These are phyloP conservation scores for Oncorhynchus keta DNA, from an alignment of 2,113 vertebrate species.

Conservation along the genomic window DNA sequence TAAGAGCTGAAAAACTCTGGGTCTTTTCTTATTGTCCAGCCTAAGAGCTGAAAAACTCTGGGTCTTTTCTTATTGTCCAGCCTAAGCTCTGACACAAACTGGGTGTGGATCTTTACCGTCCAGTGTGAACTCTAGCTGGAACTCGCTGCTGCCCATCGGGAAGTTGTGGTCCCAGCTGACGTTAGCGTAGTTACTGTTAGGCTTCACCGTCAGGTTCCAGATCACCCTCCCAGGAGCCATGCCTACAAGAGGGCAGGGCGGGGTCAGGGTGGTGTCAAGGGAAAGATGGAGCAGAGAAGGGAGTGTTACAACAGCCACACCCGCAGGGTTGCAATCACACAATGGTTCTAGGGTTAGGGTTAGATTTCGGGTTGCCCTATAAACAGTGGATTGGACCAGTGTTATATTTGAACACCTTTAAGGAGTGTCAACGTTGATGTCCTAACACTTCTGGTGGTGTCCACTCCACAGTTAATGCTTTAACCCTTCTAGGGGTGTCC, in stretches of 20 bases:
- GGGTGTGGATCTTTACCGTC: constrained; percentile 90
- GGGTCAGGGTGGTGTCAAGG: constrained; percentile 69
- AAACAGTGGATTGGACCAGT: too few species aligned
- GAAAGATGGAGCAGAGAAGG: constrained; percentile 32
- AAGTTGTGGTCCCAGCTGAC: constrained; percentile 98
- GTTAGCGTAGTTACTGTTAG: constrained; percentile 97
- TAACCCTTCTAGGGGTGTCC: neutral
- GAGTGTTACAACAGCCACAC: constrained; percentile 47
- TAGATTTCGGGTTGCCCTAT: too few species aligned
- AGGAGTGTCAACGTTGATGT: neutral
- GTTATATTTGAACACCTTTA: neutral
- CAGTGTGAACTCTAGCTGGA: constrained; percentile 95
- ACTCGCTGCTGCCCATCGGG: constrained; percentile 86
- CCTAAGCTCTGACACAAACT: neutral
- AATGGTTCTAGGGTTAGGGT: neutral
- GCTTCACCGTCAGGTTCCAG: constrained; percentile 93
- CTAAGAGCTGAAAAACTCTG: neutral
- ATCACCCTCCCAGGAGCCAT: constrained; percentile 77
- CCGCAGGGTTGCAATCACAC: neutral
- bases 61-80: neutral
- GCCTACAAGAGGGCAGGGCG: constrained; percentile 75
- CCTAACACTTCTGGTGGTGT: too few species aligned
- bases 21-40: too few species aligned
- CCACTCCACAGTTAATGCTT: too few species aligned
- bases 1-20: too few species aligned